Conservation (phyloP, 2,797 vertebrate genomes). For the Antennarius maculatus region DNA sequence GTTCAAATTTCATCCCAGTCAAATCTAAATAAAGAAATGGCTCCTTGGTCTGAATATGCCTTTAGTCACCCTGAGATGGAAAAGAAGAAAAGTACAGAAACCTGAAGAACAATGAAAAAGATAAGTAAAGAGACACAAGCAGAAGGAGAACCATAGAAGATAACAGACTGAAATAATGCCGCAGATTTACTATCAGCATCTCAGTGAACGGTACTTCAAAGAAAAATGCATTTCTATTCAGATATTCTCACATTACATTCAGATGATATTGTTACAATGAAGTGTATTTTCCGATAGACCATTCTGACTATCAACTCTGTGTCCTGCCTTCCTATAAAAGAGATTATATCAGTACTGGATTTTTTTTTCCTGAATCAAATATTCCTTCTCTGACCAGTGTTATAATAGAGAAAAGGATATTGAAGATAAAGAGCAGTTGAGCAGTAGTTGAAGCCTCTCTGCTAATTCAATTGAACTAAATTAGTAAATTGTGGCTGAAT, state of each 20-base stretch:
- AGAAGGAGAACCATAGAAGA: slow-evolving; percentile 13
- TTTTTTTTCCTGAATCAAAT: slow-evolving; percentile 27
- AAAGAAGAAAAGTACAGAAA: slow-evolving; percentile 14
- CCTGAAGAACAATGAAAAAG: slow-evolving; percentile 19
- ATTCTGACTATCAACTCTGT: slow-evolving; percentile 9
- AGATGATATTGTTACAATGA: slow-evolving; percentile 40
- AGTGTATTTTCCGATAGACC: slow-evolving; percentile 37
- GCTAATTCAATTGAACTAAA: background rate
- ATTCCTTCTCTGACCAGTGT: slow-evolving; percentile 27
- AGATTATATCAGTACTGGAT: too few relatives aligned
- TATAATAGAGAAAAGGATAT: background rate
- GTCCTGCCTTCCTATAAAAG: background rate
- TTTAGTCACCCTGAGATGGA: slow-evolving; percentile 22
- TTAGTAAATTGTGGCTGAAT: too few relatives aligned
- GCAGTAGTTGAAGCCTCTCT: slow-evolving; percentile 12
- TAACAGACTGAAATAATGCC: slow-evolving; percentile 28
- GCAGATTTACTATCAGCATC: slow-evolving; percentile 26
- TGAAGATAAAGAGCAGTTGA: slow-evolving; percentile 37
- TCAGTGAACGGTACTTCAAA: slow-evolving; percentile 55
- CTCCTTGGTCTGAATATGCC: slow-evolving; percentile 13
- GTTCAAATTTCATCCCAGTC: background rate
- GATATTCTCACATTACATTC: slow-evolving; percentile 41
- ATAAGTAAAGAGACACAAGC: slow-evolving; percentile 26
- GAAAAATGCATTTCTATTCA: slow-evolving; percentile 38
- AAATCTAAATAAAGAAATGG: slow-evolving; percentile 9